A percentile compares a stretch with the other conserved stretches of the same genome.
Evolutionary conservation across 2,888 invertebrate genomes (phyloP).

Genomic region (Elysia crispata): DNA sequence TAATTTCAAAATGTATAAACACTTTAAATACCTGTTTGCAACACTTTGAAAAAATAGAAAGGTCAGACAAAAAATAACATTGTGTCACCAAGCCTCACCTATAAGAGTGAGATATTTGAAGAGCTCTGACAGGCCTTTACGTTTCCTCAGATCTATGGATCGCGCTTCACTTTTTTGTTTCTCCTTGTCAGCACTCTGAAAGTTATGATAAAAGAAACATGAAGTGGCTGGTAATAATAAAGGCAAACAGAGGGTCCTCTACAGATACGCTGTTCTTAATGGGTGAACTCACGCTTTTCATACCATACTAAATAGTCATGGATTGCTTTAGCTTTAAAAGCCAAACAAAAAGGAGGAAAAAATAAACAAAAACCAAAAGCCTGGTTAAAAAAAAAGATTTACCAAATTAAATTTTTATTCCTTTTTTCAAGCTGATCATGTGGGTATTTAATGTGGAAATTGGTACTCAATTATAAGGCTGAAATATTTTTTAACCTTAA

Average conservation of each 20-base stretch:
- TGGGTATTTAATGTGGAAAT: too few species aligned
- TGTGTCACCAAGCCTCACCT: conserved; percentile 76
- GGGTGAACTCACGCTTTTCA: too few species aligned
- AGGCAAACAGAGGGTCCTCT: too few species aligned
- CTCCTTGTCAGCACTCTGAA: conserved; percentile 72
- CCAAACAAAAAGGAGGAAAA: too few species aligned
- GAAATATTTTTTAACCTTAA: too few species aligned
- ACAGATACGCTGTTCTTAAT: too few species aligned
- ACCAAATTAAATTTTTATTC: conserved; percentile 5
- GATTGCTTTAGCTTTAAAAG: too few species aligned
- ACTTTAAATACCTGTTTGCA: not conserved
- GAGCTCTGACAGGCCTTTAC: conserved; percentile 89
- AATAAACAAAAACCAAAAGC: not conserved
- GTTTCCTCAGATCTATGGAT: conserved; percentile 88
- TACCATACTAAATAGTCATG: too few species aligned
- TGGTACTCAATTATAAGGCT: too few species aligned
- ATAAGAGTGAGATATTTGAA: conserved; percentile 86
- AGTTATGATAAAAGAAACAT: too few species aligned
- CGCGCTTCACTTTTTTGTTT: conserved; percentile 83
- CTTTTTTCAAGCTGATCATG: too few species aligned
- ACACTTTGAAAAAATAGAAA: not conserved
- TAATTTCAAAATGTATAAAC: not conserved
- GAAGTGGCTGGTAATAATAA: too few species aligned
- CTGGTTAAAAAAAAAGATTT: not conserved
- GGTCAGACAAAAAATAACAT: not conserved